Base-by-base conservation (phyloP, 92 coral and sea anemone species). In the Zoanthus gigantus region DNA sequence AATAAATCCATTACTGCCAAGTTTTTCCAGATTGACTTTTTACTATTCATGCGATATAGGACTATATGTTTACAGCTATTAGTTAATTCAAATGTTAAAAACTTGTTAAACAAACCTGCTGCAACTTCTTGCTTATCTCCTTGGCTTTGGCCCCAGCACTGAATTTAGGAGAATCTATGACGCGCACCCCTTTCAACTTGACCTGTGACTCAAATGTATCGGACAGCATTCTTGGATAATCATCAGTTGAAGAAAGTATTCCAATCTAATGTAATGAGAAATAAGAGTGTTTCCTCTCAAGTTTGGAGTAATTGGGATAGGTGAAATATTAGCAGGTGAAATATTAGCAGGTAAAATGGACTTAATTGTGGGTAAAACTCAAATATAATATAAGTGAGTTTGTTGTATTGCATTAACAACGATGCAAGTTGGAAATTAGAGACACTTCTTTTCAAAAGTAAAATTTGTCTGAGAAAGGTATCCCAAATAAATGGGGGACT, bases 191-290 rank as follows among this genome's bases (percentile, higher is more conserved):
- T 82, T 96, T 90, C 34, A 95, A 71, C 17, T 93, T 88, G 2
- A 96, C 94, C 83, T 91, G 95, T 7, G 89, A 88, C 80, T 97
- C 97, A 81, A 97, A 95, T 66, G 93, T 87, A 47, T 94, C 94
- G 2, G 94, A 91, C 84, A 97, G 80, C 71, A 91, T 93, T 69
- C 90, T 93, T 7, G 95, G 96, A 77, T 94, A 92, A 17, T 77
- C 96, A 47, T 95, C 96, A 46, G 95, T 90, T 0, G 98, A 89
- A 9, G 99, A 93, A 34, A 97, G 88, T 42, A 97, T 90, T 89
- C 98, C 96, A 68, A 97, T 94, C 99, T 97, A 78, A 17, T 68
- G 84, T 52, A 76, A 16, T 0, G 31, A 63, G 69, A n/a, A 86
- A 0, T 75, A 14, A 66, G 14, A 18, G 6, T 52, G 47, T 52